Conservation (phyloP, 2,113 vertebrate species). For the Gopherus evgoodei region DNA sequence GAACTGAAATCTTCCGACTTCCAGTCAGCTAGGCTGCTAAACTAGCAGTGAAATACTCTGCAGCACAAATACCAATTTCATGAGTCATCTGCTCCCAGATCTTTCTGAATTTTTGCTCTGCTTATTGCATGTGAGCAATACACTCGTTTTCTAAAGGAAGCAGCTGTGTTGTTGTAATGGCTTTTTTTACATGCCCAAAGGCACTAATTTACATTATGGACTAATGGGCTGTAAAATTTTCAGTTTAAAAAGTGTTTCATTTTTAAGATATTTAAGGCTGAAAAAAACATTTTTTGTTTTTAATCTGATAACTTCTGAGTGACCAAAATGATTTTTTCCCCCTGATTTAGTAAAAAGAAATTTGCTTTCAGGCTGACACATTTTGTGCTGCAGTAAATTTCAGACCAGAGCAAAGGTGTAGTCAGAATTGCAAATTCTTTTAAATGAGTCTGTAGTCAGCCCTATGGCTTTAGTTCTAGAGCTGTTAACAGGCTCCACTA, state of each 20-base stretch:
- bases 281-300: conserved; percentile 44
- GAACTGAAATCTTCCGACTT: background rate
- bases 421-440: background rate
- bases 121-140: background rate
- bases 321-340: conserved; percentile 40
- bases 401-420: conserved; percentile 26
- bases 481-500: no score
- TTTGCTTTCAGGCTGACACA: background rate
- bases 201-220: conserved; percentile 27
- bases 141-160: background rate
- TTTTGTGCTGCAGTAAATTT: conserved; percentile 45
- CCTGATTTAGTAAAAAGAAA: background rate
- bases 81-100: rapidly evolving
- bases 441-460: conserved; percentile 25
- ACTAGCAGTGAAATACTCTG: background rate
- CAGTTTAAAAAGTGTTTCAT: conserved; percentile 54
- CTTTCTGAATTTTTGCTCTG: background rate
- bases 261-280: conserved; percentile 37
- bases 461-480: background rate
- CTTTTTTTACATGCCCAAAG: conserved; percentile 21
- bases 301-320: conserved; percentile 11
- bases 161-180: background rate
- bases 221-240: conserved; percentile 16
- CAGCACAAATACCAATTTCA: rapidly evolving
- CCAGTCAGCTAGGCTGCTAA: rapidly evolving